These are phyloP conservation scores for Battus philenor DNA, from an alignment of 1,140 invertebrate species.

Conservation along the genomic window DNA sequence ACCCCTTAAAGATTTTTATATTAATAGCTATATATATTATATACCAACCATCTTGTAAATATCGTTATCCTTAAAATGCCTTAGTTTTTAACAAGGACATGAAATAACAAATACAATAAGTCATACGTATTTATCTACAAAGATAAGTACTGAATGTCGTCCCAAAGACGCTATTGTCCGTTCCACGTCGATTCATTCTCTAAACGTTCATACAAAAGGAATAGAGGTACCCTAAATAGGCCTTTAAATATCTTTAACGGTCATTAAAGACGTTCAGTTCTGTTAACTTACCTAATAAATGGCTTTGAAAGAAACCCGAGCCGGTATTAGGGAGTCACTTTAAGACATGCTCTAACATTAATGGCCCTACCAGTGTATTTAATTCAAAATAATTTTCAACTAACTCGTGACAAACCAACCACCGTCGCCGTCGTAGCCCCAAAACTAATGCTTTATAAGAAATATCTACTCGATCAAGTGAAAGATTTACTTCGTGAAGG, in stretches of 20 bases:
- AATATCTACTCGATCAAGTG: slow-evolving; percentile 40
- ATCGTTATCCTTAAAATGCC: too few relatives aligned
- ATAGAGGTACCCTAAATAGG: slow-evolving; percentile 11
- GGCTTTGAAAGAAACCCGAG: slow-evolving; percentile 6
- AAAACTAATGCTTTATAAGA: slow-evolving; percentile 32
- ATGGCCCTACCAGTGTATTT: slow-evolving; percentile 4
- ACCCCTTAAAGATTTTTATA: too few relatives aligned
- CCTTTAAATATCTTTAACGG: slow-evolving; percentile 14
- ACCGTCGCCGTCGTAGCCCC: slow-evolving; percentile 12
- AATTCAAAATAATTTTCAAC: slow-evolving; percentile 14
- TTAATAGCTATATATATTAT: too few relatives aligned
- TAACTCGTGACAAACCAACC: neutral
- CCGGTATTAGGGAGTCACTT: slow-evolving; percentile 5
- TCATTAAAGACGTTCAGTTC: slow-evolving; percentile 13
- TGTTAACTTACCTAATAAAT: slow-evolving; percentile 14
- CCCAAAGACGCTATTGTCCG: too few relatives aligned
- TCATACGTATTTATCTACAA: too few relatives aligned
- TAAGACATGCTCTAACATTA: slow-evolving; percentile 3
- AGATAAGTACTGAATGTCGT: neutral
- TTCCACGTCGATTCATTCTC: slow-evolving; percentile 1
- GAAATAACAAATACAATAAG: too few relatives aligned
- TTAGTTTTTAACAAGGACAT: too few relatives aligned
- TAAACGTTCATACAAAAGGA: slow-evolving; percentile 2
- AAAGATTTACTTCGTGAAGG: slow-evolving; percentile 34
- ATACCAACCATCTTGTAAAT: too few relatives aligned